Conservation (phyloP, 2,888 invertebrate genomes). For the Autographa pulchrina region DNA sequence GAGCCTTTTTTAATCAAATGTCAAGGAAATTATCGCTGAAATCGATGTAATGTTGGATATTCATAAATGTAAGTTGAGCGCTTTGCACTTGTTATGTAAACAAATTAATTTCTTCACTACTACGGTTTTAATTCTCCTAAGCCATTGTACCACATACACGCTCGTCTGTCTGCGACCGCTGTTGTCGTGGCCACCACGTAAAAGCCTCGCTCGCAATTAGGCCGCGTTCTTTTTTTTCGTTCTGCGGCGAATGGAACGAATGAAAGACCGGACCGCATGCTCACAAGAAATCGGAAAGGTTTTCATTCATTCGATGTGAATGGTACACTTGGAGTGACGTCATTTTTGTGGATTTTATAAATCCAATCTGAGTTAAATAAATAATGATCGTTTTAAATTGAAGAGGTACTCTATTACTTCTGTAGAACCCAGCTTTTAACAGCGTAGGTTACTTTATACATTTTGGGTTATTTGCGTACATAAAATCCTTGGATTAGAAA, state of each 20-base stretch:
- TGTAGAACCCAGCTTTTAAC: neutral
- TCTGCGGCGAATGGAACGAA: constrained; percentile 68
- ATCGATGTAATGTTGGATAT: too few relatives aligned
- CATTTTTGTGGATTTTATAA: constrained; percentile 32
- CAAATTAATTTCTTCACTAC: too few relatives aligned
- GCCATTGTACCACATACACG: neutral
- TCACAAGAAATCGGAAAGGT: constrained; percentile 73
- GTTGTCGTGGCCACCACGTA: constrained; percentile 64
- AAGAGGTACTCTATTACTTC: neutral
- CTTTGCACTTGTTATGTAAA: too few relatives aligned
- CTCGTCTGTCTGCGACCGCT: constrained; percentile 37
- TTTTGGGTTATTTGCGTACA: neutral
- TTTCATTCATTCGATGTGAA: constrained; percentile 69
- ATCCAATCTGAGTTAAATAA: constrained; percentile 25
- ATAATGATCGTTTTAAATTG: constrained; percentile 16
- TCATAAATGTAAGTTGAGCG: too few relatives aligned
- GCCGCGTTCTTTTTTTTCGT: constrained; percentile 71
- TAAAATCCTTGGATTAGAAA: neutral
- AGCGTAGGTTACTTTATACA: neutral
- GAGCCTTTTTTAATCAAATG: too few relatives aligned
- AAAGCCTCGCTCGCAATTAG: constrained; percentile 79
- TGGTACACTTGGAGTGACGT: constrained; percentile 51
- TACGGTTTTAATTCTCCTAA: too few relatives aligned
- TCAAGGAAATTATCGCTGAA: too few relatives aligned
- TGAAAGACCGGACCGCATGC: constrained; percentile 62